Conservation (phyloP, 2,797 vertebrate species). For the Lacerta agilis region DNA sequence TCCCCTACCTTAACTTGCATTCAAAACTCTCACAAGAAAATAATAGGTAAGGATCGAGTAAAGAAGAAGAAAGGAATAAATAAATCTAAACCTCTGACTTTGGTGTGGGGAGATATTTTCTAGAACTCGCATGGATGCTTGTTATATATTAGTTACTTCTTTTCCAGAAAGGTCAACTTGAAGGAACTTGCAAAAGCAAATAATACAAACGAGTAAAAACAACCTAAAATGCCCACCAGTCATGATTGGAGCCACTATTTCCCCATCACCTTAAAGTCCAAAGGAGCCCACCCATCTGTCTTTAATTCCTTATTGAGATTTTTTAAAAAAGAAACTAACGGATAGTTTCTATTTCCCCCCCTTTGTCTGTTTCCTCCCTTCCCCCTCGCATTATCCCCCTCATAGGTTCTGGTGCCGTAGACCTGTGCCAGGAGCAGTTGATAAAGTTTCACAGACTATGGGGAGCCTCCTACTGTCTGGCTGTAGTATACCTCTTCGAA, state of each 20-base stretch:
- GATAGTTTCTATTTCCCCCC: conserved; percentile 70
- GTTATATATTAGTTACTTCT: not conserved
- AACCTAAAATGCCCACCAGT: too few relatives aligned
- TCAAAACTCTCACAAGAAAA: conserved; percentile 17
- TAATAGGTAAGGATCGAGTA: not conserved
- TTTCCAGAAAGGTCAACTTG: too few relatives aligned
- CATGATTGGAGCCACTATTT: not conserved
- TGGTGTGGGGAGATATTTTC: not conserved
- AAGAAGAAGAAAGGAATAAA: not conserved
- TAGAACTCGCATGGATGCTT: not conserved
- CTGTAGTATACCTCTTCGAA: conserved; percentile 65
- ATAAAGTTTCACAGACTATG: conserved; percentile 64
- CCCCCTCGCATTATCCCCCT: conserved; percentile 63
- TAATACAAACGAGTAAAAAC: too few relatives aligned
- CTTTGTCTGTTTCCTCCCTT: conserved; percentile 64
- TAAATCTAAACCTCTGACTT: not conserved
- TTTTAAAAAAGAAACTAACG: conserved; percentile 66
- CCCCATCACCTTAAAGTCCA: conserved; percentile 50
- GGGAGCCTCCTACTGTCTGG: conserved; percentile 68
- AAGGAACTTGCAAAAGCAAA: too few relatives aligned
- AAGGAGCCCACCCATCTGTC: conserved; percentile 44
- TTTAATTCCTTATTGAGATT: conserved; percentile 57
- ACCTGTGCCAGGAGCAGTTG: conserved; percentile 72
- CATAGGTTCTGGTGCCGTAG: conserved; percentile 68
- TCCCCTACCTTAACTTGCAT: conserved; percentile 24